Base-by-base conservation (phyloP, 2,113 vertebrate species). In the Spea bombifrons region DNA sequence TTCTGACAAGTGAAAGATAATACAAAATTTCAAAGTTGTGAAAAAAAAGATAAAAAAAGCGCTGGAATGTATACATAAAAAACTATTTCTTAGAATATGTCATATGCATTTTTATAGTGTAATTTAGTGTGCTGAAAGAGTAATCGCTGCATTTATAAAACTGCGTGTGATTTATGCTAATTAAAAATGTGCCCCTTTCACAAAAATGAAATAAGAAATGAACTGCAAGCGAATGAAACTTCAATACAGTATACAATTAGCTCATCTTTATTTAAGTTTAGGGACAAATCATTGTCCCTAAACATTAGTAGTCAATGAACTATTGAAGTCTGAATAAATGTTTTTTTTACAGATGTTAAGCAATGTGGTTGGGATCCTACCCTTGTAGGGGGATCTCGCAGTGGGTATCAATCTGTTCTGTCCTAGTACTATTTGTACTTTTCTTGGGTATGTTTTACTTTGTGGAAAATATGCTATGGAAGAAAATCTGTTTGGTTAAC, bases 1-100 rank as follows among this genome's bases (percentile, higher is more conserved):
- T 50, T 65, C 65, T 76, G 63, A 76, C 66, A 69, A 69, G 65
- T 68, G 66, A 53, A 52, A 68, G 68, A 76, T 59, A 46, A 76
- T 76, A 76, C 67, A 76, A 69, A 13, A 53, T 10, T 44, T 48
- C 43, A 48, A 13, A 13, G 55, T 50, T 69, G 66, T 61, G 65
- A 76, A 68, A 67, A 57, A 59, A 53, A 5, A 55, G 64, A 15
- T 66, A 66, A 66, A 68, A 76, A 57, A 69, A 48, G n/a, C 68
- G 55, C 50, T 68, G 66, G 52, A 48, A 59, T 69, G 12, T 52
- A n/a, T 4, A 57, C 43, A 50, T 59, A 47, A 59, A 55, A 66
- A 44, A 8, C 0, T 44, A 55, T 46, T 53, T 68, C 44, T 76
- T 68, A 15, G 3, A 67, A 67, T 66, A 53, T 43, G 64, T 66